Conservation (phyloP, 92 coral and sea anemone species). For the Porites cylindrica region DNA sequence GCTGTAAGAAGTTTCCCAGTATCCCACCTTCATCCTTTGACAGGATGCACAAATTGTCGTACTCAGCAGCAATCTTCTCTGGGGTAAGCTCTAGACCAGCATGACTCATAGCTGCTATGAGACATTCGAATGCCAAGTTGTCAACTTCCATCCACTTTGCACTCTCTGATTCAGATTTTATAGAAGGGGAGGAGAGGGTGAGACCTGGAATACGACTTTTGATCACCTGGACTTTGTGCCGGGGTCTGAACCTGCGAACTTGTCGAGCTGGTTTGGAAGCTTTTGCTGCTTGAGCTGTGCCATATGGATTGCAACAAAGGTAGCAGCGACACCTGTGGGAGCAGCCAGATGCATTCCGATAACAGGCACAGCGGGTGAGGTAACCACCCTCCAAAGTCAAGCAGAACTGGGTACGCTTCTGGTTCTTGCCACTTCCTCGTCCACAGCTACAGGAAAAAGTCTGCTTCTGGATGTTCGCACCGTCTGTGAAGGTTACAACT, state of each 20-base stretch:
- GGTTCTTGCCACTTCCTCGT: slow-evolving; percentile 70
- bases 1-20: slow-evolving; percentile 31
- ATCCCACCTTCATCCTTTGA: slow-evolving; percentile 40
- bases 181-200: background rate
- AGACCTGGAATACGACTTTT: slow-evolving; percentile 47
- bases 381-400: slow-evolving; percentile 64
- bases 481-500: slow-evolving; percentile 29
- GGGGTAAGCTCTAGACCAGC: slow-evolving; percentile 58
- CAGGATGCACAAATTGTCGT: slow-evolving; percentile 35
- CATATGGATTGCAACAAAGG: slow-evolving; percentile 77
- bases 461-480: slow-evolving; percentile 22
- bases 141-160: slow-evolving; percentile 65
- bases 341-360: slow-evolving; percentile 72
- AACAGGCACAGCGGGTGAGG: slow-evolving; percentile 77
- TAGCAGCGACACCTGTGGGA: slow-evolving; percentile 75
- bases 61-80: slow-evolving; percentile 61
- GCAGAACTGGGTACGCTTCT: slow-evolving; percentile 69
- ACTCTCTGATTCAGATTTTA: slow-evolving; percentile 6
- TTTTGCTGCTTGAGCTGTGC: slow-evolving; percentile 65
- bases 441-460: slow-evolving; percentile 74
- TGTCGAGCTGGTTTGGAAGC: slow-evolving; percentile 46
- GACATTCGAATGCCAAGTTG: slow-evolving; percentile 61
- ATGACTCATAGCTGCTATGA: slow-evolving; percentile 59
- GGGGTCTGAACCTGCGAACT: slow-evolving; percentile 58
- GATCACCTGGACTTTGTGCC: slow-evolving; percentile 73